Percentiles rank a stretch among this genome's conserved stretches.
phyloP scores from a whole-genome alignment of 2,113 vertebrate genomes.

The Xiphophorus maculatus region DNA sequence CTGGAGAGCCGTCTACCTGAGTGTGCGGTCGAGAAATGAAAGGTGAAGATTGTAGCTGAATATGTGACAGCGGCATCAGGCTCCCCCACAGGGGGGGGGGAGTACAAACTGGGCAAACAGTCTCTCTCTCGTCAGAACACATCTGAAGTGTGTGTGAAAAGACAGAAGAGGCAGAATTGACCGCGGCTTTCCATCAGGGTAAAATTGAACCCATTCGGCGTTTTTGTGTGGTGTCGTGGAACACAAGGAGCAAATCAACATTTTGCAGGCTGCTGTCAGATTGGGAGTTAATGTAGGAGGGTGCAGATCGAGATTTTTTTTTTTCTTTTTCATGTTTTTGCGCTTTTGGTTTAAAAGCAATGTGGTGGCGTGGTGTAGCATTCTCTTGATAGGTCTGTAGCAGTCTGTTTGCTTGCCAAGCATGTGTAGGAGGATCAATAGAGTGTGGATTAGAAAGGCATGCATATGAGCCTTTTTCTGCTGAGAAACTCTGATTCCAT shows the following conservation, averaged over 20 bases:
- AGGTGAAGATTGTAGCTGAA: slow-evolving; percentile 73
- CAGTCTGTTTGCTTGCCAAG: slow-evolving; percentile 60
- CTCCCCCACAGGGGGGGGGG: slow-evolving; percentile 35
- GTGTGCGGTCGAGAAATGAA: slow-evolving; percentile 69
- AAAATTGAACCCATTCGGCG: slow-evolving; percentile 55
- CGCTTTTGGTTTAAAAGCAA: slow-evolving; percentile 47
- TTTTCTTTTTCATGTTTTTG: slow-evolving; percentile 34
- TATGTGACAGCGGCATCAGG: slow-evolving; percentile 43
- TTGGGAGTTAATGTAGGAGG: slow-evolving; percentile 55
- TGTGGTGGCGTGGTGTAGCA: slow-evolving; percentile 53
- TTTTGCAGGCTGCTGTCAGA: slow-evolving; percentile 44
- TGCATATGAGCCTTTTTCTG: slow-evolving; percentile 56
- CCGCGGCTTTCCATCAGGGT: slow-evolving; percentile 57
- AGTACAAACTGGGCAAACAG: slow-evolving; percentile 65
- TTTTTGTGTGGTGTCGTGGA: slow-evolving; percentile 37
- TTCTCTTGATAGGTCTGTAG: slow-evolving; percentile 62
- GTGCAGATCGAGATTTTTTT: slow-evolving; percentile 38
- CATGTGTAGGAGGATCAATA: slow-evolving; percentile 70
- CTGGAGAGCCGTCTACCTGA: slow-evolving; percentile 73
- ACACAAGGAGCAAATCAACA: slow-evolving; percentile 42
- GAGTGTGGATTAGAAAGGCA: slow-evolving; percentile 59
- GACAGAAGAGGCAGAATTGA: slow-evolving; percentile 44
- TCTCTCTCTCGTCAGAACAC: slow-evolving; percentile 67
- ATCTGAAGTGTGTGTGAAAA: slow-evolving; percentile 58
- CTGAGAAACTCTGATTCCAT: slow-evolving; percentile 52